Conservation (phyloP, 2,113 vertebrate genomes). For the Laticauda laticaudata region DNA sequence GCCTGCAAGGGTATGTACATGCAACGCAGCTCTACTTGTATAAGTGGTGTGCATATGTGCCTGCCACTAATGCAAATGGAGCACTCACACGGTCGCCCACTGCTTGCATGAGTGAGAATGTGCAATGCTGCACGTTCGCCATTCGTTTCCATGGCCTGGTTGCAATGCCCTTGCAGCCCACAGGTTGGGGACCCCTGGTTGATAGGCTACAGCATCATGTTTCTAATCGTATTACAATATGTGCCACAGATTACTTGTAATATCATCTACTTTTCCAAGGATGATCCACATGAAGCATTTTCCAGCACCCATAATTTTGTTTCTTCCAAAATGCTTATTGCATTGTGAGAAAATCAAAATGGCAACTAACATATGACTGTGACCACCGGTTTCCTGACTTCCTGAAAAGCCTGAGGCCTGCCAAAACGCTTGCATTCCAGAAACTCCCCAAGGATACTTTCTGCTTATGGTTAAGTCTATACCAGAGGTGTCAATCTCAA, state of each 20-base stretch:
- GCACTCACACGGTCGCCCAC: neutral
- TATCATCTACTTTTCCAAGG: neutral
- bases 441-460: neutral
- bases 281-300: neutral
- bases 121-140: rapidly evolving
- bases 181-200: neutral
- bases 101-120: neutral
- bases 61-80: neutral
- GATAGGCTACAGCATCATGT: neutral
- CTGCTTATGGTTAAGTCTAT: neutral
- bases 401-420: neutral
- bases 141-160: neutral
- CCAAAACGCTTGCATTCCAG: neutral
- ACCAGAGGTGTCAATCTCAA: too few relatives aligned
- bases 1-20: too few relatives aligned
- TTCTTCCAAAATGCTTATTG: neutral
- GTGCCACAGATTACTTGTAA: neutral
- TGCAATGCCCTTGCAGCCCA: neutral
- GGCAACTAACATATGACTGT: neutral
- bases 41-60: too few relatives aligned
- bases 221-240: neutral
- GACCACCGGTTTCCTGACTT: neutral
- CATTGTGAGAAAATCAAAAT: neutral
- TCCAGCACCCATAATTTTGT: neutral
- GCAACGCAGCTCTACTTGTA: too few relatives aligned